Base-by-base conservation (phyloP, 2,113 vertebrate genomes). In the Heliornis fulica region DNA sequence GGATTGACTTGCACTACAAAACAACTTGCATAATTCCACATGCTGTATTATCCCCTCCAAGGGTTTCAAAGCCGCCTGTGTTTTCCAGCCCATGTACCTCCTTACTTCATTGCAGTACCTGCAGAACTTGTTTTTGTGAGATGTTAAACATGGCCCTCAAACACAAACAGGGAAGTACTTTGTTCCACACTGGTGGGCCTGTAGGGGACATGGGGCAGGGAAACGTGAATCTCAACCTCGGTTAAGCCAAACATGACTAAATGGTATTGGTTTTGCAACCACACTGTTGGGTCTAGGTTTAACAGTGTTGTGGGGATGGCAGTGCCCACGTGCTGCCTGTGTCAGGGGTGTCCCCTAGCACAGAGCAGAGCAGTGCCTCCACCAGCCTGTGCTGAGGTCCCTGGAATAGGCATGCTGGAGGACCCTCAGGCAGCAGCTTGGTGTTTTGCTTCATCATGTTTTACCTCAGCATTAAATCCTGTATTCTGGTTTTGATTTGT, bases 321-420 rank as follows among this genome's bases (percentile, higher is more conserved):
- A 51, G 25, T 51, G 40, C 9, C 15, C 36, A 7, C 0, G 0
- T 40, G 46, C 56, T 34, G 4, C 28, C 7, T 1, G 0, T 59
- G 71, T 51, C 25, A 22, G 31, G n/a, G 31, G 54, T 41, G 56
- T 83, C 36, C 34, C n/a, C 34, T 53, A 36, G 54, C 43, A 25
- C 2, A 19, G 46, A 57, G 65, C 56, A 53, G 70, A 57, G n/a
- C 41, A 59, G 31, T 5, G 29, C 13, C 32, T 50, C 32, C 25
- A 23, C 13, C 41, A 56, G 82, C 21, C 45, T n/a, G 8, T 66
- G 66, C 61, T 54, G 34, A n/a, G 34, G 28, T 57, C 59, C 28
- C 43, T 76, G 51, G 28, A 5, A 2, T 5, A 26, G 22, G 8
- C 11, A 5, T 31, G 56, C 60, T 82, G 61, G 28, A 66, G 46